Percentiles rank a stretch among this genome's conserved stretches.
These are phyloP conservation scores for Mormyrus lacerda DNA, from an alignment of 2,113 vertebrate species.

Conservation along the genomic window DNA sequence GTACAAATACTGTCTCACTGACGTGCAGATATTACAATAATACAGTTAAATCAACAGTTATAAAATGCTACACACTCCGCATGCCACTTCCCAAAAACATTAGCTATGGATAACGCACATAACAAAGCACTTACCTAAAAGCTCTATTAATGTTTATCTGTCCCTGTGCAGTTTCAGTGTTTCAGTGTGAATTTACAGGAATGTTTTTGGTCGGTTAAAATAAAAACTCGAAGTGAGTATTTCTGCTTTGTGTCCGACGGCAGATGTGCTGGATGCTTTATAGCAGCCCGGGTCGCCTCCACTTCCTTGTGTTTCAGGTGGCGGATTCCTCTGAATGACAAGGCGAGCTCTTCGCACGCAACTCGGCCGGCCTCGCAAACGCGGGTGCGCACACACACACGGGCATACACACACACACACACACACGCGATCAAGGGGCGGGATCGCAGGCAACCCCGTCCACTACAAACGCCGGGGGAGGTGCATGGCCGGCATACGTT, in stretches of 20 bases:
- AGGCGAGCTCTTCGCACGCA: slow-evolving; percentile 43
- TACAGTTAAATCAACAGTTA: not conserved
- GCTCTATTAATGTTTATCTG: not conserved
- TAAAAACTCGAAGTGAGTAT: not conserved
- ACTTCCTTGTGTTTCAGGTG: slow-evolving; percentile 37
- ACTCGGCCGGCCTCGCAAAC: slow-evolving; percentile 22
- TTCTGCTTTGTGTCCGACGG: not conserved
- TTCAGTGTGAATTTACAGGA: not conserved
- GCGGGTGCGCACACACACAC: slow-evolving; percentile 1
- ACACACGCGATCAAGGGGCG: not conserved
- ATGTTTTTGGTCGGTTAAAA: not conserved
- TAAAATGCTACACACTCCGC: not conserved
- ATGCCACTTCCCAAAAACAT: not conserved
- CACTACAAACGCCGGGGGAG: not conserved
- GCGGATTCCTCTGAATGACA: slow-evolving; percentile 35
- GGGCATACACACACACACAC: not conserved
- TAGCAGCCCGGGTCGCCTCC: slow-evolving; percentile 25
- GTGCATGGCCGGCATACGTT: not conserved
- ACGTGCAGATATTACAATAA: not conserved
- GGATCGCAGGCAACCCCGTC: not conserved
- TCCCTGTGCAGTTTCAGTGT: not conserved
- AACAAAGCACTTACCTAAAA: not conserved
- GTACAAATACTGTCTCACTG: not conserved
- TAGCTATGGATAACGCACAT: not conserved
- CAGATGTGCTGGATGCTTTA: slow-evolving; percentile 34